Conservation (phyloP, 1,140 invertebrate species). For the Vanessa atalanta region DNA sequence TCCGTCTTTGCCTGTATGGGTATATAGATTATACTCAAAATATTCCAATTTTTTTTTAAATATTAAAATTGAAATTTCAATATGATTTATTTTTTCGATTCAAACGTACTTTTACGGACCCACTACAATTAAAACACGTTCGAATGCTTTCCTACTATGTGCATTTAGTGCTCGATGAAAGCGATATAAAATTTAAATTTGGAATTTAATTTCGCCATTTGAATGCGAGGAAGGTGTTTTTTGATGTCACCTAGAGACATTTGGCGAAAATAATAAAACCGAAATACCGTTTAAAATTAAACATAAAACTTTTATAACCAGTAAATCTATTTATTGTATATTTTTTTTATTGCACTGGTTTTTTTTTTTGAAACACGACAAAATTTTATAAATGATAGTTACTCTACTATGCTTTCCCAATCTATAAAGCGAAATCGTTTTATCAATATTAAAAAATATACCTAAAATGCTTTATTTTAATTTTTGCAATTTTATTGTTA, state of each 20-base stretch:
- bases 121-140: constrained; percentile 5
- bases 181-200: constrained; percentile 69
- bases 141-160: constrained; percentile 14
- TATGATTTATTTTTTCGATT: background rate
- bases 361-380: too few species aligned
- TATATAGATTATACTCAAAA: too few species aligned
- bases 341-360: background rate
- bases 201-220: constrained; percentile 72
- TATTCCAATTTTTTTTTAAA: too few species aligned
- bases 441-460: too few species aligned
- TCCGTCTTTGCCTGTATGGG: too few species aligned
- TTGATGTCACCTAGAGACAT: constrained; percentile 48
- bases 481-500: background rate
- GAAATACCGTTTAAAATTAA: constrained; percentile 39
- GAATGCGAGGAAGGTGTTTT: constrained; percentile 61
- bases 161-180: constrained; percentile 54
- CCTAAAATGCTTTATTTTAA: too few species aligned
- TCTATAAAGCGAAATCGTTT: too few species aligned
- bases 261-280: constrained; percentile 47
- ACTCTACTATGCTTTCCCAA: too few species aligned
- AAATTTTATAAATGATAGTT: too few species aligned
- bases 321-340: background rate
- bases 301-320: constrained; percentile 20
- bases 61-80: too few species aligned
- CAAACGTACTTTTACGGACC: background rate